Conservation (phyloP, 1,140 invertebrate genomes). For the Drosophila tristis region DNA sequence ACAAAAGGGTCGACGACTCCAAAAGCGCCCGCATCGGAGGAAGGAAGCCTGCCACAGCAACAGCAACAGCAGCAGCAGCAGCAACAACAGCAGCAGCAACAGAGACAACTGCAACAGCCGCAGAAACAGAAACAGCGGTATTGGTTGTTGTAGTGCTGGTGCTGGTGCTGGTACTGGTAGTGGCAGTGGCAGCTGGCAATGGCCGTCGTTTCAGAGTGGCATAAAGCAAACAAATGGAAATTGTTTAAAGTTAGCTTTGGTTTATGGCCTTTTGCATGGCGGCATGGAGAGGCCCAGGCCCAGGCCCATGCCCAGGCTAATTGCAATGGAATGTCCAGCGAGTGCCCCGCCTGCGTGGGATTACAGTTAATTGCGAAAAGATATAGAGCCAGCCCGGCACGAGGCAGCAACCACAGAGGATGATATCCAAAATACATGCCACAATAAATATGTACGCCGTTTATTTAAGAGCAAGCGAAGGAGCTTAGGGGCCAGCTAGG, state of each 20-base stretch:
- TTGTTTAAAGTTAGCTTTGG: slow-evolving; percentile 80
- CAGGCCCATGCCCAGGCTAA: slow-evolving; percentile 59
- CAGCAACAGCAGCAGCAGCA: slow-evolving; percentile 39
- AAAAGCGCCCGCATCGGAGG: slow-evolving; percentile 67
- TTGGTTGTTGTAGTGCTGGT: no score
- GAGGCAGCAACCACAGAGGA: slow-evolving; percentile 1
- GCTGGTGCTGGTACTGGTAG: not conserved
- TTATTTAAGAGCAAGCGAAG: not conserved
- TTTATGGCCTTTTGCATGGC: slow-evolving; percentile 71
- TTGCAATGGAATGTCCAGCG: slow-evolving; percentile 70
- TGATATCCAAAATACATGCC: slow-evolving; percentile 10
- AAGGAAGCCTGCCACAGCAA: slow-evolving; percentile 43
- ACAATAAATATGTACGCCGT: not conserved
- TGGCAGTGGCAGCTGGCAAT: slow-evolving; percentile 54
- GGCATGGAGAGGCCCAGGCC: slow-evolving; percentile 20
- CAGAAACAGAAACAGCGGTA: slow-evolving; percentile 23
- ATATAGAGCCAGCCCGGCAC: slow-evolving; percentile 1
- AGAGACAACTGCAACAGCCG: slow-evolving; percentile 32
- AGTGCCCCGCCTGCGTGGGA: slow-evolving; percentile 63
- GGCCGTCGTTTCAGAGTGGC: slow-evolving; percentile 19
- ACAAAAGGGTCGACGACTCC: slow-evolving; percentile 78
- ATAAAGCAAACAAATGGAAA: slow-evolving; percentile 82
- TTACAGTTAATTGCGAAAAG: slow-evolving; percentile 52
- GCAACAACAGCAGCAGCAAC: slow-evolving; percentile 35
- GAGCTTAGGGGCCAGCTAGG: not conserved